Percentiles rank a stretch among this genome's conserved stretches.
Conservation (phyloP, 1,140 invertebrate species). For the Nebria ingens region DNA sequence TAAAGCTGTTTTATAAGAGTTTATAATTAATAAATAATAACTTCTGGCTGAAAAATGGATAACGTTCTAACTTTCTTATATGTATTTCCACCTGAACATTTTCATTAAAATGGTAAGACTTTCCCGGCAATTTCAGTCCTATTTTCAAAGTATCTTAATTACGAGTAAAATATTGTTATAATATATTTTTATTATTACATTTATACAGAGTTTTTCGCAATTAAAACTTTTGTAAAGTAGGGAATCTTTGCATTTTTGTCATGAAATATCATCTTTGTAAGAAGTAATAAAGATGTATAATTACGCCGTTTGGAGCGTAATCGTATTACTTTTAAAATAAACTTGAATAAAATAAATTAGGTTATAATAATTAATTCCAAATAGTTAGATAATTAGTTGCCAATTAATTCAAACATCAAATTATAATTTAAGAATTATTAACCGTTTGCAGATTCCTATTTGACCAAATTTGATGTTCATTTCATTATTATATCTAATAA, state of each 20-base stretch:
- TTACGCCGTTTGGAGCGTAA: background rate
- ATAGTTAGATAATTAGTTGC: background rate
- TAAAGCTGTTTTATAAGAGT: too few relatives aligned
- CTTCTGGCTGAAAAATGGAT: too few relatives aligned
- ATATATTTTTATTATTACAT: conserved; percentile 9
- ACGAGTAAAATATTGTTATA: conserved; percentile 3
- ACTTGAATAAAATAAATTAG: conserved; percentile 4
- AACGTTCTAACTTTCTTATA: too few relatives aligned
- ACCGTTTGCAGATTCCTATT: too few relatives aligned
- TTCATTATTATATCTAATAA: too few relatives aligned
- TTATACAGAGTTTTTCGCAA: conserved; percentile 3
- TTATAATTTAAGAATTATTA: too few relatives aligned
- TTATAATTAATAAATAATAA: too few relatives aligned
- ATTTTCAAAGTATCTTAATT: conserved; percentile 1
- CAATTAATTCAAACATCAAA: background rate
- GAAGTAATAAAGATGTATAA: conserved; percentile 7
- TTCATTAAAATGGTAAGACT: too few relatives aligned
- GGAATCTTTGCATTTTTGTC: background rate
- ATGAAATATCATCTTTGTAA: conserved; percentile 1
- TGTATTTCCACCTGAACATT: too few relatives aligned
- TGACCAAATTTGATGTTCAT: too few relatives aligned
- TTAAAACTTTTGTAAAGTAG: background rate
- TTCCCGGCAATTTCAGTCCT: too few relatives aligned
- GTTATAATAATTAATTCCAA: background rate
- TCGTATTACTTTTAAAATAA: background rate